A percentile compares a stretch with the other conserved stretches of the same genome.
These are phyloP conservation scores for Trichogramma pretiosum DNA, from an alignment of 1,140 invertebrate genomes.

Conservation along the genomic window DNA sequence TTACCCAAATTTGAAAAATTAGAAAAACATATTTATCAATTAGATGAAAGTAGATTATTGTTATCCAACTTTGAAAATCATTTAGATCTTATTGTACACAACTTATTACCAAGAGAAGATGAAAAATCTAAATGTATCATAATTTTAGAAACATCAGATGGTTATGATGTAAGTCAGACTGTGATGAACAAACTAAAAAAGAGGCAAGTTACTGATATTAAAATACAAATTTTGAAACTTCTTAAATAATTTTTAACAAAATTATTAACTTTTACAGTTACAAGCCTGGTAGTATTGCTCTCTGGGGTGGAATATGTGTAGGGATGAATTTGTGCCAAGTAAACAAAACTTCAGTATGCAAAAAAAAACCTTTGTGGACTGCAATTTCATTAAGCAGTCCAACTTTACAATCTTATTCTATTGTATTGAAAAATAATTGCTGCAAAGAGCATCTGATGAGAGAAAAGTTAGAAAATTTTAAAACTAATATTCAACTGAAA, in stretches of 20 bases:
- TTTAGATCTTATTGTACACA: too few species aligned
- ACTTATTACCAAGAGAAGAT: slow-evolving; percentile 4
- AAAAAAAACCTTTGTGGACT: slow-evolving; percentile 15
- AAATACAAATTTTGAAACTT: slow-evolving; percentile 3
- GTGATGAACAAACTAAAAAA: slow-evolving; percentile 15
- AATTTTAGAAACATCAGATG: slow-evolving; percentile 21
- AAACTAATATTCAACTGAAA: slow-evolving; percentile 26
- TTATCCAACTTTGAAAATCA: too few species aligned
- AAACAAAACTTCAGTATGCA: slow-evolving; percentile 7
- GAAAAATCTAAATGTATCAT: slow-evolving; percentile 27
- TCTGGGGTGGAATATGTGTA: slow-evolving; percentile 32
- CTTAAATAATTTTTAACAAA: too few species aligned
- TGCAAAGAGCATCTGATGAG: slow-evolving; percentile 24
- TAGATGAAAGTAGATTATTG: too few species aligned
- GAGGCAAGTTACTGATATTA: slow-evolving; percentile 14
- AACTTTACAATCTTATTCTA: slow-evolving; percentile 33
- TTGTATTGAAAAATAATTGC: slow-evolving; percentile 24
- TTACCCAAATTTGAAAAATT: slow-evolving; percentile 26
- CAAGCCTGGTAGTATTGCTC: slow-evolving; percentile 16
- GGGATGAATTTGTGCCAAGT: slow-evolving; percentile 21
- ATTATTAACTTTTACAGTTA: slow-evolving; percentile 3
- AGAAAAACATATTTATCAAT: too few species aligned
- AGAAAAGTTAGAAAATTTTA: slow-evolving; percentile 24
- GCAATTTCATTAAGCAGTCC: slow-evolving; percentile 29
- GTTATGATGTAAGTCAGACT: slow-evolving; percentile 6